Conservation (phyloP, 2,888 invertebrate genomes). For the Rotaria socialis region DNA sequence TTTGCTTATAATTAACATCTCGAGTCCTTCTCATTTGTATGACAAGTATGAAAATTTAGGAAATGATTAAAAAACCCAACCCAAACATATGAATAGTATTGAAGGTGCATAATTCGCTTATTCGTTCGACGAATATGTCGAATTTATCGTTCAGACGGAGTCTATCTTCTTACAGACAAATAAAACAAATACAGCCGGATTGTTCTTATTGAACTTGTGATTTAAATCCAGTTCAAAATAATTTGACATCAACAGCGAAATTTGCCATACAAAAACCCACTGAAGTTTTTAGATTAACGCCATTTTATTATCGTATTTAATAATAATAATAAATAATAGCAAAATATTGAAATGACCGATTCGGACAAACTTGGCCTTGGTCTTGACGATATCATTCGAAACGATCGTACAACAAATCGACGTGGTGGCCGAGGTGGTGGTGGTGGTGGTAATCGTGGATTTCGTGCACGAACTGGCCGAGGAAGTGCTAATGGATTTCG, state of each 20-base stretch:
- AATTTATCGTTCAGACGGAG: background rate
- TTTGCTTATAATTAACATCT: background rate
- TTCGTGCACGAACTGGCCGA: slow-evolving; percentile 58
- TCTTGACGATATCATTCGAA: slow-evolving; percentile 88
- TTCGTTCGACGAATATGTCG: background rate
- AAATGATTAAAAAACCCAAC: background rate
- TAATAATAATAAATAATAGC: background rate
- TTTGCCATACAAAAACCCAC: background rate
- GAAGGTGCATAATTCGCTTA: background rate
- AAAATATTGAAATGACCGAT: background rate
- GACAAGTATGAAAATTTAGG: slow-evolving; percentile 1
- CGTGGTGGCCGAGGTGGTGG: slow-evolving; percentile 65
- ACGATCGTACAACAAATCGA: slow-evolving; percentile 65
- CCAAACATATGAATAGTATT: background rate
- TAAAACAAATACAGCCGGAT: background rate
- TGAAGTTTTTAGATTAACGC: slow-evolving; percentile 22
- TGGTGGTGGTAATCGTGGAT: slow-evolving; percentile 58
- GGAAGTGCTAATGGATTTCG: slow-evolving; percentile 46
- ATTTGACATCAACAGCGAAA: slow-evolving; percentile 10
- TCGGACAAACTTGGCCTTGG: slow-evolving; percentile 55
- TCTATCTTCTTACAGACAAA: background rate
- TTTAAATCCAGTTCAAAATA: background rate
- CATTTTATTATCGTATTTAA: background rate
- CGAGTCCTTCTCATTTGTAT: background rate
- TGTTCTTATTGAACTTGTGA: background rate